Percentiles rank a stretch among this genome's conserved stretches.
phyloP scores from a whole-genome alignment of 2,797 vertebrate species.

The Acanthopagrus latus region DNA sequence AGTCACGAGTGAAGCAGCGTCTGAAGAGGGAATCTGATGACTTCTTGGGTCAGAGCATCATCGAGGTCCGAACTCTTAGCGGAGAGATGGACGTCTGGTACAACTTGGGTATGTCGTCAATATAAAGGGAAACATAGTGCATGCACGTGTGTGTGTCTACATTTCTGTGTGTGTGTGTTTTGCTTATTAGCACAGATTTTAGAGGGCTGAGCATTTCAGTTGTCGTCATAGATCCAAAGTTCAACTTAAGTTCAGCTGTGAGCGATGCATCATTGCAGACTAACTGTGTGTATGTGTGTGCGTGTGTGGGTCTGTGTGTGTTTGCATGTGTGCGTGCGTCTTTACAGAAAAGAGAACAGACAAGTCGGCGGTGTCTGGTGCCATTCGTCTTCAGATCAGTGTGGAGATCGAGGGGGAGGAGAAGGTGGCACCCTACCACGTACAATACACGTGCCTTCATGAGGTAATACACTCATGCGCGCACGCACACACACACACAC shows the following conservation, averaged over 20 bases:
- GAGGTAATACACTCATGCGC: slow-evolving; percentile 87
- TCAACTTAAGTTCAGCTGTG: slow-evolving; percentile 17
- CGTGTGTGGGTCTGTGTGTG: slow-evolving; percentile 19
- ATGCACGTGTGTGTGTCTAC: background rate
- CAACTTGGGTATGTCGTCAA: slow-evolving; percentile 90
- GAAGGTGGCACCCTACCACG: slow-evolving; percentile 95
- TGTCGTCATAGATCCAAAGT: slow-evolving; percentile 14
- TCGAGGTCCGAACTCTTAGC: slow-evolving; percentile 96
- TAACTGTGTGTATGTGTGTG: slow-evolving; percentile 30
- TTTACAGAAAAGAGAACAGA: slow-evolving; percentile 95
- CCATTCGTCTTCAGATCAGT: slow-evolving; percentile 95
- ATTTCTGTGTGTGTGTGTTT: background rate
- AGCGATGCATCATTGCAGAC: background rate
- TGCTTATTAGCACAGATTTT: slow-evolving; percentile 15
- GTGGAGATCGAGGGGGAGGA: slow-evolving; percentile 99
- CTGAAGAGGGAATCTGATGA: slow-evolving; percentile 97
- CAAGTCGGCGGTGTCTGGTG: slow-evolving; percentile 96
- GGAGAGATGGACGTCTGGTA: slow-evolving; percentile 99
- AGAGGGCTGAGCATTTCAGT: background rate
- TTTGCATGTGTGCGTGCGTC: slow-evolving; percentile 23
- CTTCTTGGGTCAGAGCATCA: slow-evolving; percentile 98
- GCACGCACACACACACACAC: slow-evolving; percentile 13
- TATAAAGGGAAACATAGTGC: background rate
- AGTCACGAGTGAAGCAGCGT: slow-evolving; percentile 96
- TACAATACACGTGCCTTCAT: slow-evolving; percentile 97